Base-by-base conservation (phyloP, 2,888 invertebrate species). In the Elmis aenea region DNA sequence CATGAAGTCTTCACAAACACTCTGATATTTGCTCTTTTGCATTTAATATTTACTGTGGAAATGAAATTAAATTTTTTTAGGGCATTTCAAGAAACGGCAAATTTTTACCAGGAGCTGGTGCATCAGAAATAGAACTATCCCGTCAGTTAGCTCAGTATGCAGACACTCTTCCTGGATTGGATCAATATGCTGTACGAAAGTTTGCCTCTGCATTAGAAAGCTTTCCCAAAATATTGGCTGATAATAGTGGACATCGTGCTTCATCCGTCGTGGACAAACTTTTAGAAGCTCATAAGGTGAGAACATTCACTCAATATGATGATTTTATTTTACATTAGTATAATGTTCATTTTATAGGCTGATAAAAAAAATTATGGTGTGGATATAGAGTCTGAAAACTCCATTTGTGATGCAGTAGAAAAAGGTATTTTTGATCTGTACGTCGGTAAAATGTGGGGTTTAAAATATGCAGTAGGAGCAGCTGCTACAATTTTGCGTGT, bases 101-200 rank as follows among this genome's bases (percentile, higher is more conserved):
- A 52, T 81, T 92, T 55, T 65, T 99, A 12, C 82, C 97, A 25
- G 99, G 99, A 29, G 99, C 91, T 33, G 97, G 97, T 26, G 96
- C 97, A 2, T 80, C 82, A 1, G 99, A 99, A 74, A 85, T 96
- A 33, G 93, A 95, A 70, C 68, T 99, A 38, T 92, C 96, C 0
- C 80, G 85, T 41, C 84, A 86, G 58, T 75, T 99, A 9, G 74
- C 86, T 3, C 79, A 84, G 33, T 94, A 83, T 61, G 96, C 93
- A 0, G 91, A 94, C 58, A 91, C 90, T 3, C 73, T 92, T 35
- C 90, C 95, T 1, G 97, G 97, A 1, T 71, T 99, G 40, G 94
- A 96, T 59, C 97, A 99, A 62, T 99, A 99, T 68, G 90, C 97
- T 6, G 89, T 96, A 8, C 80, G 93, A 50, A 94, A 93, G 67